phyloP scores from a whole-genome alignment of 2,888 invertebrate genomes.

The Latheticus oryzae region DNA sequence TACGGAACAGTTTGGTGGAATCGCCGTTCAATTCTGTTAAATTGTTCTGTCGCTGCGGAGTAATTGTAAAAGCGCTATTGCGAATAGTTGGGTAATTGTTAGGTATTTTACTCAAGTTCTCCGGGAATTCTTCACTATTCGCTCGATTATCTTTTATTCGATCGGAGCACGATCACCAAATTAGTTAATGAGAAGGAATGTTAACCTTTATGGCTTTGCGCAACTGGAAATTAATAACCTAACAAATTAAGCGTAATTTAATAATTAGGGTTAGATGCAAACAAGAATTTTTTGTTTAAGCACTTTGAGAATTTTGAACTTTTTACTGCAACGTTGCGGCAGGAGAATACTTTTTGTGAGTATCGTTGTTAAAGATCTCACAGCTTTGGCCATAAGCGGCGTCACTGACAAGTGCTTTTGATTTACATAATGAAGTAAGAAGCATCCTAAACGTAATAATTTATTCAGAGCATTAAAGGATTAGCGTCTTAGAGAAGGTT shows the following conservation, averaged over 20 bases:
- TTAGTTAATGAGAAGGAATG: constrained; percentile 3
- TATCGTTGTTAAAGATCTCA: no score
- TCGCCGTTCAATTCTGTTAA: constrained; percentile 4
- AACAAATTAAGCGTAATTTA: no score
- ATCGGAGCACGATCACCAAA: background rate
- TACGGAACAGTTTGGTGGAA: background rate
- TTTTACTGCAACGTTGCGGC: no score
- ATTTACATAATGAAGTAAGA: constrained; percentile 46
- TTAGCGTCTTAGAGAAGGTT: constrained; percentile 41
- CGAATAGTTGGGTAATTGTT: background rate
- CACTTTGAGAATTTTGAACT: no score
- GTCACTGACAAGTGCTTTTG: constrained; percentile 35
- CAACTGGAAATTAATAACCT: no score
- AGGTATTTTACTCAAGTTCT: background rate
- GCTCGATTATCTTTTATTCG: constrained; percentile 3
- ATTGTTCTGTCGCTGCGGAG: constrained; percentile 4
- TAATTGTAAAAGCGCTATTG: constrained; percentile 6
- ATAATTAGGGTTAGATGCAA: no score
- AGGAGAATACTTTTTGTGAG: no score
- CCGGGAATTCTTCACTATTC: constrained; percentile 6
- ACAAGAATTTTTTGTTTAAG: no score
- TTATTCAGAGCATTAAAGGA: constrained; percentile 48
- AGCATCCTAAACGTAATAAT: constrained; percentile 44
- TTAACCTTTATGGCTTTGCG: no score
- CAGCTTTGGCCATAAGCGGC: constrained; percentile 18